Base-by-base conservation (phyloP, 2,113 vertebrate species). In the Sturnus vulgaris region DNA sequence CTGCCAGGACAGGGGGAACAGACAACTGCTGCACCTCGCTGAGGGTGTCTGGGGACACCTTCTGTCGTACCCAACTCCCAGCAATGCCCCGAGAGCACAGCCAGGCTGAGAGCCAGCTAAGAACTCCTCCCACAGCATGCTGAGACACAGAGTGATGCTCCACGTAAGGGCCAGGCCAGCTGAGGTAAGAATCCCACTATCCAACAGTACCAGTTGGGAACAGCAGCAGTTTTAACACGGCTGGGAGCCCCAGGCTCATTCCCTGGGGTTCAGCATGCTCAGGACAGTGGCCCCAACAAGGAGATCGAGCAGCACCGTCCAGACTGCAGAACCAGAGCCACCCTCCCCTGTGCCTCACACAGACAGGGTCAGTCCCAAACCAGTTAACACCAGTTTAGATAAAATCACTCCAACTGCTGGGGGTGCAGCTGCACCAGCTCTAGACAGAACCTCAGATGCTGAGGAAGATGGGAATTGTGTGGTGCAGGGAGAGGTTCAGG, bases 271-370 rank as follows among this genome's bases (percentile, higher is more conserved):
- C 52, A 61, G 68, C 33, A 31, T 1, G 5, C 49, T 46, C 66
- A 30, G 3, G 17, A 68, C 35, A 84, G 44, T 8, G 66, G 37
- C 52, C 37, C 21, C 64, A 49, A 56, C 63, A 24, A 22, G 0
- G 57, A 63, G 7, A 11, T 11, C 0, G 0, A 42, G 50, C 66
- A n/a, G 75, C 42, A 22, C 33, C 1, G 0, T 5, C 35, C 0
- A 1, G 37, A 68, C 76, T 81, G 59, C 23, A 39, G 33, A 21
- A 40, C 12, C 78, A 89, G n/a, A 47, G 61, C n/a, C 11, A 3
- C 70, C 25, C 70, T 27, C 4, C 68, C 46, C 69, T 10, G 61
- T 8, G 24, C 86, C 69, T 22, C 78, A 35, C 86, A 75, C 39
- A 8, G 12, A 17, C 53, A 60, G 23, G 11, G 42, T 23, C 71